These are phyloP conservation scores for Marronus borbonicus DNA, from an alignment of 2,888 invertebrate genomes.

Conservation along the genomic window DNA sequence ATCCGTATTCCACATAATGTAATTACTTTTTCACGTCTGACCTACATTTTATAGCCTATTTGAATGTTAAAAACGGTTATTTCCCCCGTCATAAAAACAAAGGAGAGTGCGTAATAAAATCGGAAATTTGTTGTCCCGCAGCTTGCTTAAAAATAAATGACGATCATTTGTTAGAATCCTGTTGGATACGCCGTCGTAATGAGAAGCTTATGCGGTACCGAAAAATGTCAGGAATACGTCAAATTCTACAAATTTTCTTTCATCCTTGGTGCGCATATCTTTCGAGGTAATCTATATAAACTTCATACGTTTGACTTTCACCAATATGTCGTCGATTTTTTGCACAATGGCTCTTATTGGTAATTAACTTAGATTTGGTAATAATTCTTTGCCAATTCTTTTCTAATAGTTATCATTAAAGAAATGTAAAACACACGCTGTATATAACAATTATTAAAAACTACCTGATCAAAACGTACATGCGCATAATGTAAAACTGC, in stretches of 20 bases:
- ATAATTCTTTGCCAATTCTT: too few relatives aligned
- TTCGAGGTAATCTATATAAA: background rate
- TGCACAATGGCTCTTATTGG: too few relatives aligned
- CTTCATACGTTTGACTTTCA: too few relatives aligned
- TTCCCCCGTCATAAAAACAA: slow-evolving; percentile 31
- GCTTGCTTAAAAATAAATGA: slow-evolving; percentile 37
- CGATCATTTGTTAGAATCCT: slow-evolving; percentile 21
- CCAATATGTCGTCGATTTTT: too few relatives aligned
- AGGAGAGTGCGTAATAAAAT: slow-evolving; percentile 18
- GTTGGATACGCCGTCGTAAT: background rate
- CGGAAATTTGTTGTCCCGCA: slow-evolving; percentile 23
- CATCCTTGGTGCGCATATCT: background rate
- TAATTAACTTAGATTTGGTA: too few relatives aligned
- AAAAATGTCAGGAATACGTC: slow-evolving; percentile 20
- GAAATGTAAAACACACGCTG: too few relatives aligned
- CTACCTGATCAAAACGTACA: too few relatives aligned
- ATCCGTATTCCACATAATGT: slow-evolving; percentile 20
- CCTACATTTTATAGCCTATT: slow-evolving; percentile 37
- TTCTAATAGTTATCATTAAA: too few relatives aligned
- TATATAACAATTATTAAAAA: too few relatives aligned
- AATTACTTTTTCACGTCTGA: slow-evolving; percentile 41
- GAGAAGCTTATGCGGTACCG: slow-evolving; percentile 3
- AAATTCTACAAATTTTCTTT: slow-evolving; percentile 26
- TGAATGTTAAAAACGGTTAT: slow-evolving; percentile 42
- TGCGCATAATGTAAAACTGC: too few relatives aligned